These are phyloP conservation scores for Drosophila mauritiana DNA, from an alignment of 1,140 invertebrate genomes.

Conservation along the genomic window DNA sequence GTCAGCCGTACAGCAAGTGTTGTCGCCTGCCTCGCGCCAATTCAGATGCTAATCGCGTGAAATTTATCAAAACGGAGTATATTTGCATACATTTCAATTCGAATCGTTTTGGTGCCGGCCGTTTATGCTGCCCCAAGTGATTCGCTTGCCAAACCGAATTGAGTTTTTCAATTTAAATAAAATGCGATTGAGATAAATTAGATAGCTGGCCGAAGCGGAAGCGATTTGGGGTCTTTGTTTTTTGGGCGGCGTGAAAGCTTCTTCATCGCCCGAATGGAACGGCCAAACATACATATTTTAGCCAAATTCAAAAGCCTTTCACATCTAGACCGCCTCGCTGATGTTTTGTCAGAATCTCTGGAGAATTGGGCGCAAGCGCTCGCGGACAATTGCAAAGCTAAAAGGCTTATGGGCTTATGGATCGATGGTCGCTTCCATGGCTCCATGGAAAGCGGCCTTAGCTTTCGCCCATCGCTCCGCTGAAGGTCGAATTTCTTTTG, in stretches of 20 bases:
- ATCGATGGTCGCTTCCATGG: constrained; percentile 4
- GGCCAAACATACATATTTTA: constrained; percentile 48
- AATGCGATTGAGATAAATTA: constrained; percentile 79
- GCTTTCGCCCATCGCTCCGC: constrained; percentile 57
- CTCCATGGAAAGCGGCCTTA: constrained; percentile 64
- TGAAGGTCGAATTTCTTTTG: constrained; percentile 70
- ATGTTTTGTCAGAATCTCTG: constrained; percentile 62
- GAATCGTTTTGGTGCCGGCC: constrained; percentile 13
- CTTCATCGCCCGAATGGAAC: constrained; percentile 36
- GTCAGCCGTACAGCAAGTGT: constrained; percentile 55
- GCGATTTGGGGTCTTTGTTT: constrained; percentile 56
- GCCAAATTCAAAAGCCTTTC: constrained; percentile 73
- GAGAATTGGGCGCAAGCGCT: constrained; percentile 72
- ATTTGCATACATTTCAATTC: constrained; percentile 66
- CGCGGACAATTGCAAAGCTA: constrained; percentile 73
- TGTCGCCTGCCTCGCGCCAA: constrained; percentile 47
- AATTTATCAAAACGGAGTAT: constrained; percentile 60
- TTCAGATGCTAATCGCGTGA: constrained; percentile 79
- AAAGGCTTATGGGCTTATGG: constrained; percentile 77
- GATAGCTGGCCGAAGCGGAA: constrained; percentile 17
- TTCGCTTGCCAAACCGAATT: constrained; percentile 32
- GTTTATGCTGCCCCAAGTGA: constrained; percentile 56
- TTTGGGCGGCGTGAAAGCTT: constrained; percentile 62
- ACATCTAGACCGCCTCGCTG: constrained; percentile 45
- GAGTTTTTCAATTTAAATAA: constrained; percentile 79